These are phyloP conservation scores for Eriosoma lanigerum DNA, from an alignment of 1,140 invertebrate species.

Conservation along the genomic window DNA sequence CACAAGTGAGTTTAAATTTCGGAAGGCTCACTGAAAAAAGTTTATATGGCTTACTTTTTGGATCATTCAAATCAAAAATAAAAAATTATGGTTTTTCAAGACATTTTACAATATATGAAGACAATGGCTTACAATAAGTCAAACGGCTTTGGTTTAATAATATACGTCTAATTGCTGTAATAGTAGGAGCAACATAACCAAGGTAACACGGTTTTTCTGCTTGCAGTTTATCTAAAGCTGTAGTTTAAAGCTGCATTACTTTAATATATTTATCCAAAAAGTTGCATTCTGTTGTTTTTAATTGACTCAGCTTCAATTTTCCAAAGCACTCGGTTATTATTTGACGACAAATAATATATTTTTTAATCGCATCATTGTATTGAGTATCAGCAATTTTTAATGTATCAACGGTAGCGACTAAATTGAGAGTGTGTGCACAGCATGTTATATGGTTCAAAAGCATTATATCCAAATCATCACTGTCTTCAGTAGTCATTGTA, in stretches of 20 bases:
- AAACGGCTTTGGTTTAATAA: background rate
- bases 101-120: background rate
- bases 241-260: background rate
- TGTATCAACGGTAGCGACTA: background rate
- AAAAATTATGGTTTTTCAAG: slow-evolving; percentile 1
- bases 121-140: no score
- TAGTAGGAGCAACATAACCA: slow-evolving; percentile 15
- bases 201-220: background rate
- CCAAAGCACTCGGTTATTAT: slow-evolving; percentile 2
- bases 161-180: background rate
- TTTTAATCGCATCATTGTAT: background rate
- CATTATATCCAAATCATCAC: background rate
- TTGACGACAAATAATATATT: background rate
- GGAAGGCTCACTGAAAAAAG: no score
- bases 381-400: background rate
- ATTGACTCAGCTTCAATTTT: slow-evolving; percentile 4
- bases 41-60: no score
- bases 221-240: slow-evolving; percentile 4
- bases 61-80: slow-evolving; percentile 11
- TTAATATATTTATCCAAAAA: slow-evolving; percentile 13
- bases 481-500: background rate
- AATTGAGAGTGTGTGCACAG: no score
- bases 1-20: no score
- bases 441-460: background rate
- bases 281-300: slow-evolving; percentile 3